phyloP scores from a whole-genome alignment of 2,797 vertebrate species.

The Cossypha dichroa region DNA sequence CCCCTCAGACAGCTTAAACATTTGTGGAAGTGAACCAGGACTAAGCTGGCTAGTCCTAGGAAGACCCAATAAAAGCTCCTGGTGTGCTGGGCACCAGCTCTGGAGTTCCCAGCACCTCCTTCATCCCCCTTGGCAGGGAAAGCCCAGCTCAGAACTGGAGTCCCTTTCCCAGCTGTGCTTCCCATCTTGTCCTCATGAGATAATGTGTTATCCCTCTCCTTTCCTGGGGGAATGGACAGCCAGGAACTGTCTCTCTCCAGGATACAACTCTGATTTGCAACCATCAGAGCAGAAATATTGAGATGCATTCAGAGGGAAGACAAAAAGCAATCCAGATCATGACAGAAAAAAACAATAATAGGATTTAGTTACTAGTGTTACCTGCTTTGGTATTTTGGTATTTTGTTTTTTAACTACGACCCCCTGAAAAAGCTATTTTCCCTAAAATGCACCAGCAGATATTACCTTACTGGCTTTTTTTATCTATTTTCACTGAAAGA shows the following conservation, averaged over 20 bases:
- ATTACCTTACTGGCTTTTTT: background rate
- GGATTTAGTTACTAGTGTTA: background rate
- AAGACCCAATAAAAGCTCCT: background rate
- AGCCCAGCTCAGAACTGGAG: background rate
- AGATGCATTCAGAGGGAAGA: background rate
- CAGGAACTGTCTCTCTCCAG: background rate
- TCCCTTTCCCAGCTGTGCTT: background rate
- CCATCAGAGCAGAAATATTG: background rate
- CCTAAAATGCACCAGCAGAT: background rate
- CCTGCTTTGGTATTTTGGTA: background rate
- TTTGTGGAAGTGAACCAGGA: background rate
- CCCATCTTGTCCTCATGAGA: background rate
- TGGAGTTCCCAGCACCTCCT: background rate
- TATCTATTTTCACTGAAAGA: background rate
- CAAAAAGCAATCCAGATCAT: background rate
- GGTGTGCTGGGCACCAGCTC: fast-evolving
- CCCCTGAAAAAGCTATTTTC: no score
- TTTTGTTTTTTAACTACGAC: background rate
- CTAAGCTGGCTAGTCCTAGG: background rate
- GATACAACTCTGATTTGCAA: background rate
- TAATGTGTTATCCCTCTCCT: fast-evolving
- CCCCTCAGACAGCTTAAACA: background rate
- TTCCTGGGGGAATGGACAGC: background rate
- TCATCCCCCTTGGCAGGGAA: fast-evolving
- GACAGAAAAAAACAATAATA: background rate